Conservation (phyloP, 2,797 vertebrate genomes). For the Pantherophis vulpinus region DNA sequence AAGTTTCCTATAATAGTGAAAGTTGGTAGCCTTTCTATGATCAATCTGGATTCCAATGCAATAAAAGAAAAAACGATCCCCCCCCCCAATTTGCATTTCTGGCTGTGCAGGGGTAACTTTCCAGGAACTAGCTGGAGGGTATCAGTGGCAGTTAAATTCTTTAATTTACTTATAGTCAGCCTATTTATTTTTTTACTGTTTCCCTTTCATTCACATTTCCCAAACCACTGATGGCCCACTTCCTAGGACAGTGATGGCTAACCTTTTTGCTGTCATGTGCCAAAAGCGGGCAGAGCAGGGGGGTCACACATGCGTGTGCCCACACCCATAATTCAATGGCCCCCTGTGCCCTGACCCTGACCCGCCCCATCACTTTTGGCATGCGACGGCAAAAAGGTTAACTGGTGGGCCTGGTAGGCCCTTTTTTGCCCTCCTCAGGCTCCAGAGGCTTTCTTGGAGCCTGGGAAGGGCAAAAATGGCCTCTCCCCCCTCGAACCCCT, state of each 20-base stretch:
- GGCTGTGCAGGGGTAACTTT: neutral
- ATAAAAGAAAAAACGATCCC: neutral
- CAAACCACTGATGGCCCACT: neutral
- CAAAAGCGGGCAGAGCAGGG: too few species aligned
- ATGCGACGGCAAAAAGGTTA: too few species aligned
- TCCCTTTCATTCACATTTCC: neutral
- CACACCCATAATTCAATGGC: too few species aligned
- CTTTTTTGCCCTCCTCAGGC: too few species aligned
- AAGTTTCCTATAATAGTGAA: neutral
- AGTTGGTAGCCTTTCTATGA: neutral
- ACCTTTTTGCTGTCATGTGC: too few species aligned
- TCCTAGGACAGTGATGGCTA: neutral
- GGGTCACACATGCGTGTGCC: too few species aligned
- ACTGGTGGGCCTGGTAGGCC: too few species aligned
- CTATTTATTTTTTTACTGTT: neutral
- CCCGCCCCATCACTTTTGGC: too few species aligned
- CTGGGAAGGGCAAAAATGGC: too few species aligned
- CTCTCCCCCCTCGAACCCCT: too few species aligned
- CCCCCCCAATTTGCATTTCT: neutral
- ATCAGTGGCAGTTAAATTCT: neutral
- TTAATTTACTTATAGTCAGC: neutral
- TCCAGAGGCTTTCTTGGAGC: too few species aligned
- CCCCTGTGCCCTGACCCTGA: too few species aligned
- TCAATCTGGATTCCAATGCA: neutral
- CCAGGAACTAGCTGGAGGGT: neutral